These are phyloP conservation scores for Cygnus olor DNA, from an alignment of 2,797 vertebrate genomes.

Conservation along the genomic window DNA sequence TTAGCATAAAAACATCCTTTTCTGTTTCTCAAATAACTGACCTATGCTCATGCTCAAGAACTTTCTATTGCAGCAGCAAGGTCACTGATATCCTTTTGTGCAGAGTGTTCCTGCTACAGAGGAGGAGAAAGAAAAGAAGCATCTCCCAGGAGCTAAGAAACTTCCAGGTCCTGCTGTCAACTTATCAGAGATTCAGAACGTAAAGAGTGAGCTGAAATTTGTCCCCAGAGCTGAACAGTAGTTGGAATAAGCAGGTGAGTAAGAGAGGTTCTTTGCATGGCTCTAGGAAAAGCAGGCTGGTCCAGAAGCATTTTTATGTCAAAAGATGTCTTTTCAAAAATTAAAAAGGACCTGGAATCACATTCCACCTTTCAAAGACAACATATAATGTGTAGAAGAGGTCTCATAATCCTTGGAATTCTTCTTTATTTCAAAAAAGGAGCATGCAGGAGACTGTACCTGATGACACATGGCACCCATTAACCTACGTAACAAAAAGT, in stretches of 20 bases:
- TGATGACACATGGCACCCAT: neutral
- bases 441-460: neutral
- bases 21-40: neutral
- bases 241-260: conserved; percentile 74
- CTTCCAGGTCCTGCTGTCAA: conserved; percentile 92
- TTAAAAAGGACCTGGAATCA: neutral
- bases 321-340: neutral
- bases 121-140: conserved; percentile 89
- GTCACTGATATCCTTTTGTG: conserved; percentile 39
- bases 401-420: neutral
- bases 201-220: conserved; percentile 94
- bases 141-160: conserved; percentile 89
- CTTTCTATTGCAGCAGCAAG: neutral
- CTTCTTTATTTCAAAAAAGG: neutral
- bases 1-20: neutral
- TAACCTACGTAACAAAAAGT: neutral
- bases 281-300: neutral
- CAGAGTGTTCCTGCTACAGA: conserved; percentile 72
- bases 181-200: conserved; percentile 94
- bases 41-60: neutral
- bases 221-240: conserved; percentile 92
- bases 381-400: neutral
- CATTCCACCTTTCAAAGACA: neutral
- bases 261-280: neutral
- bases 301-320: neutral